These are phyloP conservation scores for Heliconius sara DNA, from an alignment of 2,888 invertebrate species.

Conservation along the genomic window DNA sequence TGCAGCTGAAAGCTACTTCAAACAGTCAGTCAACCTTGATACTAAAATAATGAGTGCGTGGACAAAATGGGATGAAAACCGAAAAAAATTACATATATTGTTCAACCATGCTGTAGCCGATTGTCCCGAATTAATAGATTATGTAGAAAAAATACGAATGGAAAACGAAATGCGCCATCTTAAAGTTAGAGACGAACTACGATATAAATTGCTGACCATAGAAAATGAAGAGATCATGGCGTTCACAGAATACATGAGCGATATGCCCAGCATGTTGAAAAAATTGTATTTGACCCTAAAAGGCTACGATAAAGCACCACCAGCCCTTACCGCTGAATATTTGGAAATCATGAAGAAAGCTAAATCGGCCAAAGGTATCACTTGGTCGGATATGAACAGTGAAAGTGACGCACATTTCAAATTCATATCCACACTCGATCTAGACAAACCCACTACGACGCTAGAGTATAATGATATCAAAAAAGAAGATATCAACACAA, in stretches of 20 bases:
- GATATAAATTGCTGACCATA: slow-evolving; percentile 65
- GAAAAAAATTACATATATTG: slow-evolving; percentile 56
- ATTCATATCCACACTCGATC: slow-evolving; percentile 66
- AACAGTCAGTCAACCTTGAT: slow-evolving; percentile 65
- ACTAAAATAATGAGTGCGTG: slow-evolving; percentile 64
- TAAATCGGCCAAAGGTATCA: slow-evolving; percentile 84
- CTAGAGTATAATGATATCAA: slow-evolving; percentile 46
- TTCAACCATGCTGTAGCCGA: slow-evolving; percentile 62
- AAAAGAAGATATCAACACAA: slow-evolving; percentile 55
- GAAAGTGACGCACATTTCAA: slow-evolving; percentile 64
- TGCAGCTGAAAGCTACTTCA: slow-evolving; percentile 67
- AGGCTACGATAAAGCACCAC: slow-evolving; percentile 84
- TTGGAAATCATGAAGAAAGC: slow-evolving; percentile 83
- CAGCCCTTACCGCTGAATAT: slow-evolving; percentile 83
- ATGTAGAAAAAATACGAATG: slow-evolving; percentile 60
- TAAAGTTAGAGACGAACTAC: slow-evolving; percentile 70
- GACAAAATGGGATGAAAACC: slow-evolving; percentile 66
- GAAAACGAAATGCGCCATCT: slow-evolving; percentile 68
- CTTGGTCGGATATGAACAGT: slow-evolving; percentile 82
- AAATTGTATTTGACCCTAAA: slow-evolving; percentile 84
- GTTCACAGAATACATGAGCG: slow-evolving; percentile 76
- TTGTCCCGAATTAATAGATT: slow-evolving; percentile 63
- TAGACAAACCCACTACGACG: slow-evolving; percentile 62
- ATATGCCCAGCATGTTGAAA: slow-evolving; percentile 82
- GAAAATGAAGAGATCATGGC: slow-evolving; percentile 82